Evolutionary conservation across 1,140 invertebrate species (phyloP), one percentile per base, ranked within the genome.

Genomic region (Drosophila ironensis): DNA sequence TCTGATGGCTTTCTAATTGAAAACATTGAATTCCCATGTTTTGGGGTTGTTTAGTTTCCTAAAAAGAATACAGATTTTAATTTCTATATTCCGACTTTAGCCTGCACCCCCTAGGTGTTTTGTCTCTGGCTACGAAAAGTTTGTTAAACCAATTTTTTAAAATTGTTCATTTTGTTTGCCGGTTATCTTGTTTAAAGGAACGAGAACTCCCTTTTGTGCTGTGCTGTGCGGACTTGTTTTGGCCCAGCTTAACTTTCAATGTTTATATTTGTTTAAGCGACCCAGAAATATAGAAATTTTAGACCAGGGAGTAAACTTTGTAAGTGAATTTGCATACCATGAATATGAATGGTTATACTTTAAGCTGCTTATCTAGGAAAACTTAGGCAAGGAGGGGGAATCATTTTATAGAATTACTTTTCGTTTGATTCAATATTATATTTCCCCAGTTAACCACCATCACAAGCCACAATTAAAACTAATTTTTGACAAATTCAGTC

Each of bases 271-370:
- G 52, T 48, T 70, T 37, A 51, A 67, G 48, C 78, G 57, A 81
- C 67, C 77, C 56, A 46, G 42, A 70, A 78, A 64, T 42, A 68
- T 52, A 82, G 84, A 73, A 84, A 84, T 84, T 77, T 48, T 17
- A 37, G 28, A 1, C 48, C 30, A 16, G 12, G 11, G 11, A 37
- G 19, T 9, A 63, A 63, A 63, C 14, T 63, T 63, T 16, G 45
- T 14, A 27, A 60, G 28, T 37, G 22, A 61, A 47, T 41, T 33
- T 24, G 17, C 6, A 61, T 61, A 45, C 28, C 35, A 11, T 46
- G 41, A n/a, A n/a, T 54, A 54, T 17, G 14, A 37, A 35, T 14
- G 4, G 12, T 16, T 14, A 7, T 0, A 37, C 1, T 12, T 37
- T 37, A 37, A 37, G 14, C 5, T 37, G 14, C 12, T 35, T 16